Evolutionary conservation across 2,113 vertebrate species (phyloP), one percentile per base, ranked within the genome.

Genomic region (Amphilophus citrinellus): DNA sequence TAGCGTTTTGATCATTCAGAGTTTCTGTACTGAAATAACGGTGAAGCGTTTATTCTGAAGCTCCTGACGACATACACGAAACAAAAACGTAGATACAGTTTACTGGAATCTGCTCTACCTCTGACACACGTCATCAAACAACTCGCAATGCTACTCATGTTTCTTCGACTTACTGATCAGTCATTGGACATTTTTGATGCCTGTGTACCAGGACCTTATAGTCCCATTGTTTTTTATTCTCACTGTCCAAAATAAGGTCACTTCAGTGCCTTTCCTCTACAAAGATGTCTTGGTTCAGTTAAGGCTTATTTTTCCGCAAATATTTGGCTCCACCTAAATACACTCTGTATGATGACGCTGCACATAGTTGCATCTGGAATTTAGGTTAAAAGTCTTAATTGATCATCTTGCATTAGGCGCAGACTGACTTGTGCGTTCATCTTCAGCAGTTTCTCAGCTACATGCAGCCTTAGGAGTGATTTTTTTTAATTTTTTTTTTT

Each of bases 231-330:
- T 4, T 65, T 66, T 84, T 27, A 44, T 10, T 68, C 35, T 80
- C 2, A 6, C 39, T 82, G 44, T 85, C 8, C 65, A 47, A 27
- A 32, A 78, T 47, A 92, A 91, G 87, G 92, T 93, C 79, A 91
- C 76, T 84, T 84, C 58, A 85, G 95, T 94, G 95, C 95, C 95
- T 96, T 95, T 93, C 44, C 83, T 47, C 59, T 83, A 73, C 61
- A 89, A 89, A 87, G 77, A 83, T 85, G 59, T 91, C 85, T 77
- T 60, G 8, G 32, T 79, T 84, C 30, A 61, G 61, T 37, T 30
- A 10, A 35, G 59, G 27, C 47, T 76, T 42, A 50, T 63, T 87
- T 89, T 66, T 78, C 39, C 75, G 42, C 32, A 73, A 61, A 58
- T 20, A 78, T 77, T 68, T 77, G 61, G 59, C 27, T 85, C 13